Conservation (phyloP, 2,797 vertebrate species). For the Euthynnus affinis region DNA sequence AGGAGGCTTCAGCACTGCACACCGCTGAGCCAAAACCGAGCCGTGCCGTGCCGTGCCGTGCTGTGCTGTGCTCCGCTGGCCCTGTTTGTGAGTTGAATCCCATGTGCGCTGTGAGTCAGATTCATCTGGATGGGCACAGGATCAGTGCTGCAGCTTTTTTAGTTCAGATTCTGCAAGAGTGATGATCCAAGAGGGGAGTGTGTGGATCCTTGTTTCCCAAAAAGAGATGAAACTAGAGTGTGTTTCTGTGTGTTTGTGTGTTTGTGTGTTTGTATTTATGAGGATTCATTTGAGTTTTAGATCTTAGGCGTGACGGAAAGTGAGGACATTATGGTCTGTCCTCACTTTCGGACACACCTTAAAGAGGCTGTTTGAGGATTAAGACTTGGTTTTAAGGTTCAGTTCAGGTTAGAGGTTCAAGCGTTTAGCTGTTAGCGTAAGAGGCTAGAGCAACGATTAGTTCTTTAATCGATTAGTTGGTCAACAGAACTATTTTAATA, state of each 20-base stretch:
- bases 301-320: too few relatives aligned
- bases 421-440: too few relatives aligned
- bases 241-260: neutral
- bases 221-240: too few relatives aligned
- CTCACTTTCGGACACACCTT: too few relatives aligned
- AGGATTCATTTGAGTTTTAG: too few relatives aligned
- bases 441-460: too few relatives aligned
- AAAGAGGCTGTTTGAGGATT: too few relatives aligned
- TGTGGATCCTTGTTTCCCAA: neutral
- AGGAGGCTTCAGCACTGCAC: slow-evolving; percentile 9
- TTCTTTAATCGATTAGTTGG: too few relatives aligned
- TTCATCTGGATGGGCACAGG: neutral
- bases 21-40: neutral
- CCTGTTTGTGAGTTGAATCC: slow-evolving; percentile 19
- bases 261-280: neutral
- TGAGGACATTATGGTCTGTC: too few relatives aligned
- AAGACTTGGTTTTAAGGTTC: too few relatives aligned
- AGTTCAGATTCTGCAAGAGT: neutral
- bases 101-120: slow-evolving; percentile 23
- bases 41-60: neutral
- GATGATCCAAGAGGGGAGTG: neutral
- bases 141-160: slow-evolving; percentile 13
- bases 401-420: too few relatives aligned
- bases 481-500: too few relatives aligned
- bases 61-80: neutral